Conservation (phyloP, 2,888 invertebrate genomes). For the Alcis repandata region DNA sequence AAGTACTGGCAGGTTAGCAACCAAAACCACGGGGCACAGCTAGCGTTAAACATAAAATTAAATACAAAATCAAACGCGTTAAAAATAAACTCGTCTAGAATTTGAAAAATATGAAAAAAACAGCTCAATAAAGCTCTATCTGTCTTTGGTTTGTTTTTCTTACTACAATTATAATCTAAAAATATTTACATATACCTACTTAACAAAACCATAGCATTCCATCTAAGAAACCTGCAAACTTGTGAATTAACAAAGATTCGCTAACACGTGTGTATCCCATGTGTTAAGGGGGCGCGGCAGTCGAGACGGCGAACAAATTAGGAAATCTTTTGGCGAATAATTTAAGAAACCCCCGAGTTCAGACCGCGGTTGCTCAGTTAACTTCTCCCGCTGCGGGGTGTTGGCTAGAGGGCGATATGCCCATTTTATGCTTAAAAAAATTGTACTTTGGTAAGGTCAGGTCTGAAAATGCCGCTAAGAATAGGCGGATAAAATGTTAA, state of each 20-base stretch:
- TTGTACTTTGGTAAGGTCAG: background rate
- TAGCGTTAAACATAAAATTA: too few relatives aligned
- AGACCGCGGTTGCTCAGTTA: slow-evolving; percentile 56
- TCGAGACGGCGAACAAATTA: slow-evolving; percentile 81
- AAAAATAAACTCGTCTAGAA: too few relatives aligned
- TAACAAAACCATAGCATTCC: background rate
- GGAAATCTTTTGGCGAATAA: slow-evolving; percentile 85
- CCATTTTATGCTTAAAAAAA: slow-evolving; percentile 34
- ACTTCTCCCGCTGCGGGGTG: slow-evolving; percentile 67
- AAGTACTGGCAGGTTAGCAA: too few relatives aligned
- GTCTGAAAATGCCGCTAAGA: slow-evolving; percentile 8
- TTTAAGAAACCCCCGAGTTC: slow-evolving; percentile 71
- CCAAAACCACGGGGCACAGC: too few relatives aligned
- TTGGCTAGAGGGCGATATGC: slow-evolving; percentile 55
- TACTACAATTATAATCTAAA: too few relatives aligned
- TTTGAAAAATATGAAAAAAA: too few relatives aligned
- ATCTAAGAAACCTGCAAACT: background rate
- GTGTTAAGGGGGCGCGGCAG: slow-evolving; percentile 53
- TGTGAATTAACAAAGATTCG: slow-evolving; percentile 20
- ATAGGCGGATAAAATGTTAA: too few relatives aligned
- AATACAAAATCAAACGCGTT: background rate
- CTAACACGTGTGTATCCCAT: slow-evolving; percentile 57
- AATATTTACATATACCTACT: background rate
- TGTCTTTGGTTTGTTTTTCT: too few relatives aligned
- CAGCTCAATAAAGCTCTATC: too few relatives aligned